Evolutionary conservation across 2,888 invertebrate species (phyloP).

Genomic region (Exephanes ischioxanthus): DNA sequence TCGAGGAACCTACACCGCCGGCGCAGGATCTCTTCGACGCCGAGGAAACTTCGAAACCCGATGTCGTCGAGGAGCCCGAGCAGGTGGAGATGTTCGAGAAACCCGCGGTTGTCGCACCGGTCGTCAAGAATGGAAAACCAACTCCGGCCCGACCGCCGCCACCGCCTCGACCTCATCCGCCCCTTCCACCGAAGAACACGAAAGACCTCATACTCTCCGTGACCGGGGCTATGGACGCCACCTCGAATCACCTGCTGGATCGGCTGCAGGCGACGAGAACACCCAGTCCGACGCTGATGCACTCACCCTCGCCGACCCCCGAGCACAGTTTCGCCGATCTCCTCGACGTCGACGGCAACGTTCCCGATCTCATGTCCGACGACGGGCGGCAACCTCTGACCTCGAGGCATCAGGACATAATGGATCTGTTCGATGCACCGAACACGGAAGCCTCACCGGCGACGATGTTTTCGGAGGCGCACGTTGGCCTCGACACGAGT

Average conservation of each 20-base stretch:
- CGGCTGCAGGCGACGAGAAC: slow-evolving; percentile 94
- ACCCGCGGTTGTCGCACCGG: slow-evolving; percentile 50
- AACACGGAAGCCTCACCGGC: slow-evolving; percentile 73
- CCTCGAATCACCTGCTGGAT: slow-evolving; percentile 93
- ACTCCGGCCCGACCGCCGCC: slow-evolving; percentile 82
- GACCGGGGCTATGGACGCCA: slow-evolving; percentile 95
- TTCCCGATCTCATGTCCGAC: slow-evolving; percentile 81
- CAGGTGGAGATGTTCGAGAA: slow-evolving; percentile 45
- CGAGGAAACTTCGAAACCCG: slow-evolving; percentile 57
- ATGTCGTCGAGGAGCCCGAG: slow-evolving; percentile 5
- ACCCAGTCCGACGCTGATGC: slow-evolving; percentile 95
- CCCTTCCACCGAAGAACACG: slow-evolving; percentile 91
- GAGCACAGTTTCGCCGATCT: slow-evolving; percentile 88
- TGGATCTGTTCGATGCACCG: slow-evolving; percentile 82
- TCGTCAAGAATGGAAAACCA: slow-evolving; percentile 71
- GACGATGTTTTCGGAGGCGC: slow-evolving; percentile 73
- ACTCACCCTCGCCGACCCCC: slow-evolving; percentile 94
- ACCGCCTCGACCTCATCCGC: slow-evolving; percentile 86
- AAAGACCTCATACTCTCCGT: slow-evolving; percentile 94
- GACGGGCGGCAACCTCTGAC: slow-evolving; percentile 77
- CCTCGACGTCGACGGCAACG: slow-evolving; percentile 86
- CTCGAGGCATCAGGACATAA: slow-evolving; percentile 76
- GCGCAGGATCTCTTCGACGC: slow-evolving; percentile 55
- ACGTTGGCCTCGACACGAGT: slow-evolving; percentile 67
- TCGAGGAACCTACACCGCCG: slow-evolving; percentile 46